Evolutionary conservation across 2,113 vertebrate species (phyloP).

Genomic region (Theristicus caerulescens): DNA sequence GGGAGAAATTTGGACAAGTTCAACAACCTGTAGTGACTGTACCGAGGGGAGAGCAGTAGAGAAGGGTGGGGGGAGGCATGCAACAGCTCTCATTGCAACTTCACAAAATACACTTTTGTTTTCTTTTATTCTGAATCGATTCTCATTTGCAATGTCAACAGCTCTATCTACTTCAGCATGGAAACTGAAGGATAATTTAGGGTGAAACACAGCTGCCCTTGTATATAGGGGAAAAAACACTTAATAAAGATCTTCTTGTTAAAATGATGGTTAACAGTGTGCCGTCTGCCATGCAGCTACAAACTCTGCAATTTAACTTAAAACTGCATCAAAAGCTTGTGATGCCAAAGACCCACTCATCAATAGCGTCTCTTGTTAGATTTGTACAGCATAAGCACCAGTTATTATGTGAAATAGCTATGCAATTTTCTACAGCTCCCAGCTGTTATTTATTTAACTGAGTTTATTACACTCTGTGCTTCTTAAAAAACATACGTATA

Average conservation of each 20-base stretch:
- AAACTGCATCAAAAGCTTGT: constrained; percentile 80
- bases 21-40: background rate
- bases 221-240: constrained; percentile 66
- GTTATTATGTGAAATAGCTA: constrained; percentile 82
- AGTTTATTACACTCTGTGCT: constrained; percentile 70
- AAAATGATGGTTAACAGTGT: constrained; percentile 79
- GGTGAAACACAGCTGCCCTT: constrained; percentile 79
- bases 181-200: constrained; percentile 76
- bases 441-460: constrained; percentile 84
- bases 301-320: constrained; percentile 82
- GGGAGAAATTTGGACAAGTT: background rate
- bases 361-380: constrained; percentile 82
- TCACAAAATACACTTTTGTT: constrained; percentile 35
- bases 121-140: constrained; percentile 55
- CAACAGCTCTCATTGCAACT: background rate
- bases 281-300: constrained; percentile 74
- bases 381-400: constrained; percentile 77
- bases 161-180: constrained; percentile 71
- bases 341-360: constrained; percentile 78
- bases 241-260: constrained; percentile 84
- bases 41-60: background rate
- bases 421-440: constrained; percentile 79
- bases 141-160: constrained; percentile 76
- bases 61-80: background rate
- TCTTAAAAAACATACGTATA: constrained; percentile 26